Evolutionary conservation across 2,113 vertebrate genomes (phyloP), one percentile per base, ranked within the genome.

Genomic region (Gallinago jamesoni): DNA sequence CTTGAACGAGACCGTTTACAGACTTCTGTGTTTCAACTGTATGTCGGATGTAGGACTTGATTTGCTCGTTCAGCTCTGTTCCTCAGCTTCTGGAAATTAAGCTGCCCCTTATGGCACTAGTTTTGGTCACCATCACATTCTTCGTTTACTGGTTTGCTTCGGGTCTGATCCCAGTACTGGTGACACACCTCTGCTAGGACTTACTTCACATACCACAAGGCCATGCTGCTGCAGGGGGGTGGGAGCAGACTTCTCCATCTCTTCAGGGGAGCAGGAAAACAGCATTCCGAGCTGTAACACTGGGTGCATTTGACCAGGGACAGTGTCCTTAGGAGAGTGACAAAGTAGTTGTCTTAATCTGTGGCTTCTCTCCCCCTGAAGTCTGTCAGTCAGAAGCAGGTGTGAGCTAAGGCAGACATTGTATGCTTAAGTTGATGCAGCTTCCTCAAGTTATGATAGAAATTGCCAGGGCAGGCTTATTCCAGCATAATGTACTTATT

Each of bases 391-490:
- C 47, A 22, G 47, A 24, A 39, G 76, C 16, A 81, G 41, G 9
- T 4, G 10, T 1, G 6, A 62, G 12, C 7, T 6, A 25, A n/a
- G 39, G 4, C 24, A 41, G 28, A 13, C 9, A 6, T 5, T 6
- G 1, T 5, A 2, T 19, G 30, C 33, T 47, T 4, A 20, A 17
- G 14, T 8, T 20, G 47, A 12, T 35, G 39, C 24, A 33, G 5
- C 28, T 62, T 52, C 43, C 35, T 9, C 1, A 2, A 13, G 13
- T 9, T 0, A 0, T 2, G 8, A 28, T 31, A 10, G 4, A 12
- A 9, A 12, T 3, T 39, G 35, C 12, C 30, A 37, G 2, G 2
- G 6, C 2, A 12, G 21, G 25, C 31, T 52, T 35, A 13, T 19
- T 5, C 6, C 35, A 56, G 13, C 39, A 2, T 25, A 55, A 28